These are phyloP conservation scores for Thunnus maccoyii DNA, from an alignment of 2,113 vertebrate genomes.

Conservation along the genomic window DNA sequence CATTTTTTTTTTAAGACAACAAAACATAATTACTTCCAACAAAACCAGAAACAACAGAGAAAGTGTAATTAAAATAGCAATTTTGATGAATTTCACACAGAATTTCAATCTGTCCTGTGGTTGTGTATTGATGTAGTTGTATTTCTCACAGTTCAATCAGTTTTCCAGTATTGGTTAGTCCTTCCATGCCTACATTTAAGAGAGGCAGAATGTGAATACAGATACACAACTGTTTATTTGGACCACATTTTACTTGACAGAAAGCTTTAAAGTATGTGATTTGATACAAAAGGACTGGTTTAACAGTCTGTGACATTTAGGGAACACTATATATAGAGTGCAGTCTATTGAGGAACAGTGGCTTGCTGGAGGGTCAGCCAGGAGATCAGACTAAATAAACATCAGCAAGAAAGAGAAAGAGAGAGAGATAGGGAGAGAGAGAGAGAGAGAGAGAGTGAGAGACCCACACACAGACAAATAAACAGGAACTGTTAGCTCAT, in stretches of 20 bases:
- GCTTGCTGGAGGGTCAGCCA: slow-evolving; percentile 55
- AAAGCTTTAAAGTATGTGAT: not conserved
- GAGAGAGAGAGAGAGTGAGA: not conserved
- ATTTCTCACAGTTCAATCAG: not conserved
- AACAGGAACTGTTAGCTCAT: slow-evolving; percentile 37
- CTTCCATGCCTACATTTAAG: not conserved
- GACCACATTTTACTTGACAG: slow-evolving; percentile 16
- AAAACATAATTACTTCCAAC: too few relatives aligned
- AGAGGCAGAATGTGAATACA: not conserved
- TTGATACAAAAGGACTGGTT: slow-evolving; percentile 20
- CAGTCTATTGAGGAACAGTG: slow-evolving; percentile 49
- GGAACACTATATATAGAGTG: slow-evolving; percentile 50
- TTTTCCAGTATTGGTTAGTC: slow-evolving; percentile 1
- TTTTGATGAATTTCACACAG: not conserved
- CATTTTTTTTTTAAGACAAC: too few relatives aligned
- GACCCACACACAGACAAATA: slow-evolving; percentile 10
- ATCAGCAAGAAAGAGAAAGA: slow-evolving; percentile 32
- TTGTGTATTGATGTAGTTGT: not conserved
- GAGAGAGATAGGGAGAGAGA: not conserved
- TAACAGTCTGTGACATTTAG: slow-evolving; percentile 67
- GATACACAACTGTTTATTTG: not conserved
- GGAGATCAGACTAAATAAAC: slow-evolving; percentile 69
- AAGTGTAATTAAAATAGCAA: too few relatives aligned
- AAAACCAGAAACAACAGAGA: too few relatives aligned
- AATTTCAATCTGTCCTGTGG: not conserved